Percentiles rank a stretch among this genome's conserved stretches.
Conservation (phyloP, 2,797 vertebrate genomes). For the Linurgus olivaceus region DNA sequence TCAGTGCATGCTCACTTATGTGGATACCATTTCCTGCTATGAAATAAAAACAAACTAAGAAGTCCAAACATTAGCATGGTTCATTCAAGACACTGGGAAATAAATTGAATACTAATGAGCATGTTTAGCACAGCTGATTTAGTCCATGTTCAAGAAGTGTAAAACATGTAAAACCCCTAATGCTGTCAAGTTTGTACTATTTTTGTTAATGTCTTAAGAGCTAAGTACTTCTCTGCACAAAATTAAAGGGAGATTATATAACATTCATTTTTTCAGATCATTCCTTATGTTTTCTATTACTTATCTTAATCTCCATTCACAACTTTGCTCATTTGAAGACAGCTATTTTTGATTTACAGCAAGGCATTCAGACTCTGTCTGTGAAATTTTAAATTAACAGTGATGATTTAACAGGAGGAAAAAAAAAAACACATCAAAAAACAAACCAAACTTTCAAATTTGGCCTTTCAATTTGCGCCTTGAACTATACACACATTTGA, state of each 20-base stretch:
- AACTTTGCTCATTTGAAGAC: neutral
- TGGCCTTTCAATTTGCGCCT: neutral
- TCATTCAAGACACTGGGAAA: constrained; percentile 60
- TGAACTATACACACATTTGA: neutral
- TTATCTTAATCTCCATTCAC: neutral
- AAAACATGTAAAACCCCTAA: neutral
- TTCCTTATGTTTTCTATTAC: neutral
- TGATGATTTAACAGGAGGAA: neutral
- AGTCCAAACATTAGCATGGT: constrained; percentile 47
- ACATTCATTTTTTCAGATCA: neutral
- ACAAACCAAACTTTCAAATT: neutral
- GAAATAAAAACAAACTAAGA: constrained; percentile 73
- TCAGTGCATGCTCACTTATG: constrained; percentile 68
- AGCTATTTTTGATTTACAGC: neutral
- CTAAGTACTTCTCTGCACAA: neutral
- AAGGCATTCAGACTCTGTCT: neutral
- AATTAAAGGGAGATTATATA: neutral
- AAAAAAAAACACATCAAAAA: neutral
- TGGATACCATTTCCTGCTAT: constrained; percentile 70
- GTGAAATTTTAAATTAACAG: neutral
- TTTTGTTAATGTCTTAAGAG: neutral
- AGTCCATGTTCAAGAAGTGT: constrained; percentile 24
- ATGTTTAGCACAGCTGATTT: constrained; percentile 58
- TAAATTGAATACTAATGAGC: constrained; percentile 68
- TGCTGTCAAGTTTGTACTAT: neutral